Evolutionary conservation across 2,113 vertebrate genomes (phyloP).

Genomic region (Oncorhynchus gorbuscha): DNA sequence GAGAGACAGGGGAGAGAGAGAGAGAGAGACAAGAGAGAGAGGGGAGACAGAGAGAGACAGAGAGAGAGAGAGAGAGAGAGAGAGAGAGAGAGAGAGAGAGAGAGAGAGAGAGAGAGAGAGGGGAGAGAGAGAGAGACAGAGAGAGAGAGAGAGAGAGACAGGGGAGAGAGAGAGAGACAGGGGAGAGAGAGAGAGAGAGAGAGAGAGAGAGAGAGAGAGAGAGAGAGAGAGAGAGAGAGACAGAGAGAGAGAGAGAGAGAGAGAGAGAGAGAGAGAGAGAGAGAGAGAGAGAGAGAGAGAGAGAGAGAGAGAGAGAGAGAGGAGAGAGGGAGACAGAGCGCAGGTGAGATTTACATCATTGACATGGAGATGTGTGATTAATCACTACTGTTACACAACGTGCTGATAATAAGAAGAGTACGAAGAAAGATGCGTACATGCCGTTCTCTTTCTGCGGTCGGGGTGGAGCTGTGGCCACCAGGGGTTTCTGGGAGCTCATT

Average conservation of each 20-base stretch:
- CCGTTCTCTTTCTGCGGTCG: slow-evolving; percentile 89
- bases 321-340: neutral
- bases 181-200: too few relatives aligned
- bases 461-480: slow-evolving; percentile 69
- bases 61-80: too few relatives aligned
- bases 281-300: neutral
- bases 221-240: too few relatives aligned
- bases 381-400: neutral
- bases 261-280: neutral
- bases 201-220: neutral
- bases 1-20: slow-evolving; percentile 3
- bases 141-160: neutral
- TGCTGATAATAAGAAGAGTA: neutral
- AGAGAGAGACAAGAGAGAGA: neutral
- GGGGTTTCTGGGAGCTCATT: slow-evolving; percentile 78
- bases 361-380: neutral
- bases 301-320: neutral
- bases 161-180: neutral
- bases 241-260: neutral
- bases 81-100: too few relatives aligned
- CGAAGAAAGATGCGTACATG: slow-evolving; percentile 73
- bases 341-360: neutral
- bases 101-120: neutral
- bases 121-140: slow-evolving; percentile 1
- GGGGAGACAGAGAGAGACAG: too few relatives aligned